Evolutionary conservation across 2,888 invertebrate genomes (phyloP).

Genomic region (Fragum whitleyi): DNA sequence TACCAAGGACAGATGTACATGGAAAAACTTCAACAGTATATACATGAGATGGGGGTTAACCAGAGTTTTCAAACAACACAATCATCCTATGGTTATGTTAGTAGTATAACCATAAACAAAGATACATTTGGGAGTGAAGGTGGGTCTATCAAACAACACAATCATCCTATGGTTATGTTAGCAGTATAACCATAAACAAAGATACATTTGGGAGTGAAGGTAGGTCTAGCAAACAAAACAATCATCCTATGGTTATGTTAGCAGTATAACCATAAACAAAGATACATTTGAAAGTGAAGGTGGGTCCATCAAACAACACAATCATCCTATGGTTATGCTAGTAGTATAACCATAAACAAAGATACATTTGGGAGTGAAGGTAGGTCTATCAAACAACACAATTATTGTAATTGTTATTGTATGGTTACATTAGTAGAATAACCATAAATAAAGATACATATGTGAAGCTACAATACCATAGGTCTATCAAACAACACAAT

Average conservation of each 20-base stretch:
- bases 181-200: slow-evolving; percentile 37
- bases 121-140: slow-evolving; percentile 55
- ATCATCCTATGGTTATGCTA: slow-evolving; percentile 40
- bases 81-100: slow-evolving; percentile 39
- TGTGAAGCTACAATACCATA: too few relatives aligned
- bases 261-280: slow-evolving; percentile 37
- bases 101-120: slow-evolving; percentile 37
- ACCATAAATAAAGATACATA: too few relatives aligned
- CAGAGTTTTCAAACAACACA: slow-evolving; percentile 36
- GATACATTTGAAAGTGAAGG: slow-evolving; percentile 54
- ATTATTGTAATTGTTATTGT: too few relatives aligned
- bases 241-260: slow-evolving; percentile 40
- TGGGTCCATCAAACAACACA: slow-evolving; percentile 2
- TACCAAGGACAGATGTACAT: slow-evolving; percentile 26
- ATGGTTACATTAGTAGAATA: too few relatives aligned
- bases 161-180: slow-evolving; percentile 40
- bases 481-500: slow-evolving; percentile 35
- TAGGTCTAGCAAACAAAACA: slow-evolving; percentile 44
- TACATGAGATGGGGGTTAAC: slow-evolving; percentile 23
- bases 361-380: slow-evolving; percentile 55
- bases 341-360: slow-evolving; percentile 37
- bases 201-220: slow-evolving; percentile 55
- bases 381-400: too few relatives aligned
- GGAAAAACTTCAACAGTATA: slow-evolving; percentile 12
- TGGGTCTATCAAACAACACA: slow-evolving; percentile 5